These are phyloP conservation scores for Halocynthia roretzi DNA, from an alignment of 23 tunicate species.

Conservation along the genomic window DNA sequence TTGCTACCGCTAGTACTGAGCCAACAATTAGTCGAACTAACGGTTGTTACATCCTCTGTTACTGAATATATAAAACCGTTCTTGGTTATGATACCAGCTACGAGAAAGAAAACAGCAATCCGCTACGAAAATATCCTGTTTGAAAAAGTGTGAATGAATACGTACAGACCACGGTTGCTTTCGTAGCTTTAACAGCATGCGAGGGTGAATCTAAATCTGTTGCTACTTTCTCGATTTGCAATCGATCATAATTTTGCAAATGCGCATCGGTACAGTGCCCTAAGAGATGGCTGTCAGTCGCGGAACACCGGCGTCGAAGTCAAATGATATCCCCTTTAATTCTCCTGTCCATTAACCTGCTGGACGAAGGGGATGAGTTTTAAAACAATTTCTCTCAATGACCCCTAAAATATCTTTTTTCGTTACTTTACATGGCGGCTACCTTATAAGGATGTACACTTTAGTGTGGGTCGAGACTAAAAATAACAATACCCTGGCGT, in stretches of 20 bases:
- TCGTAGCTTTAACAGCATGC: neutral
- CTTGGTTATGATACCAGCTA: too few species aligned
- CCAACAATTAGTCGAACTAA: too few species aligned
- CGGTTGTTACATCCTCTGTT: too few species aligned
- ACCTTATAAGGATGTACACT: neutral
- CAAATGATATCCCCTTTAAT: neutral
- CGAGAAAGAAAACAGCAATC: too few species aligned
- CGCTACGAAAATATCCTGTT: neutral
- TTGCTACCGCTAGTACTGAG: too few species aligned
- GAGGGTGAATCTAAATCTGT: neutral
- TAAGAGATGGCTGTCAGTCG: neutral
- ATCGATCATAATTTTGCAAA: slow-evolving; percentile 30
- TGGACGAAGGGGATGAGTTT: too few species aligned
- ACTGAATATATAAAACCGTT: too few species aligned
- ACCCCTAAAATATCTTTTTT: neutral
- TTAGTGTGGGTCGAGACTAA: neutral
- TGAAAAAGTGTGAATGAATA: neutral
- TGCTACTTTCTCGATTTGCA: neutral
- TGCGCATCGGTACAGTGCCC: slow-evolving; percentile 18
- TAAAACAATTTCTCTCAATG: too few species aligned
- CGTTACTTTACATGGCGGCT: neutral
- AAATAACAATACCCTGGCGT: too few species aligned
- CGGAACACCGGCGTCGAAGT: slow-evolving; percentile 28
- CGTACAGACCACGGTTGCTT: neutral
- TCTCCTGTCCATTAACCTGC: too few species aligned